Conservation (phyloP, 2,888 invertebrate species). For the Endotricha flammealis region DNA sequence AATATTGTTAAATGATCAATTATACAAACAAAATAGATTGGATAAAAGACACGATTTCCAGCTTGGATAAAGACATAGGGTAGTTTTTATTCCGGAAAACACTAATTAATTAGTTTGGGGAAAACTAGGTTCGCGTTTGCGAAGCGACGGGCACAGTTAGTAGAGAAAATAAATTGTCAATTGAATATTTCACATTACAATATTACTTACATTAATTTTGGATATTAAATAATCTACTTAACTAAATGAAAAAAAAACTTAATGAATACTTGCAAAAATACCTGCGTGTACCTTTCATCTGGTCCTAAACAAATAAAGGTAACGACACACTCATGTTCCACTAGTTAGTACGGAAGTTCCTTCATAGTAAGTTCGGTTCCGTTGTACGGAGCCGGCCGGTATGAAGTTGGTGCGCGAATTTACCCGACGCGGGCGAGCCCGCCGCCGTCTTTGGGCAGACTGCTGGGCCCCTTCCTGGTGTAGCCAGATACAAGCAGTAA, state of each 20-base stretch:
- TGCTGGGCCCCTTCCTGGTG: slow-evolving; percentile 29
- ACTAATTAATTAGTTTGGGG: too few species aligned
- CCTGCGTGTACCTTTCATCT: slow-evolving; percentile 1
- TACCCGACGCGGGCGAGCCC: slow-evolving; percentile 41
- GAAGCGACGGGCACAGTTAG: too few species aligned
- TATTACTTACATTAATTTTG: neutral
- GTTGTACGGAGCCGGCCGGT: slow-evolving; percentile 13
- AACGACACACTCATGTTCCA: slow-evolving; percentile 3
- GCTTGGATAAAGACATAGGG: too few species aligned
- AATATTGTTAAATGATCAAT: too few species aligned
- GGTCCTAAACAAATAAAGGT: slow-evolving; percentile 4
- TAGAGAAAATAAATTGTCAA: too few species aligned
- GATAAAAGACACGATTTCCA: too few species aligned
- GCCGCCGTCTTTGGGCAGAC: slow-evolving; percentile 62
- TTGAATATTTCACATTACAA: too few species aligned
- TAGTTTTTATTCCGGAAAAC: too few species aligned
- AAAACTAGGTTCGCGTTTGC: too few species aligned
- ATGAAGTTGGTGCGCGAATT: slow-evolving; percentile 14
- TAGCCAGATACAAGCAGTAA: slow-evolving; percentile 23
- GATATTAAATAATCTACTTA: neutral
- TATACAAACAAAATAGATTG: too few species aligned
- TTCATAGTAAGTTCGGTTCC: slow-evolving; percentile 1
- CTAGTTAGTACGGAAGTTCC: slow-evolving; percentile 1
- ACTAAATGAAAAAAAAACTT: neutral
- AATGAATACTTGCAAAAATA: neutral